These are phyloP conservation scores for Antechinus flavipes DNA, from an alignment of 2,113 vertebrate species.

Conservation along the genomic window DNA sequence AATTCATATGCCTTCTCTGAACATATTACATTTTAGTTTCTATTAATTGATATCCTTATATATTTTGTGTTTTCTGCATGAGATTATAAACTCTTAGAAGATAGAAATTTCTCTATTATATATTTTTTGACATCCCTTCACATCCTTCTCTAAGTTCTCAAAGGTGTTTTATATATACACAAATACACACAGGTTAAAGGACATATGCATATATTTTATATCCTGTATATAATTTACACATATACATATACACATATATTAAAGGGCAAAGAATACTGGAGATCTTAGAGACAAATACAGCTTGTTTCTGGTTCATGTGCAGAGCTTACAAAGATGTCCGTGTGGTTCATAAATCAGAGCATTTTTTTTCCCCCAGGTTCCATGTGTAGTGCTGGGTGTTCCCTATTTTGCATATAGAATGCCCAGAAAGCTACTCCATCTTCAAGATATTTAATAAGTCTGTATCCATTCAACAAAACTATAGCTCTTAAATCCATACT, in stretches of 20 bases:
- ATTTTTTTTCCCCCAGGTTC: too few species aligned
- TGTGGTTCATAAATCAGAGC: neutral
- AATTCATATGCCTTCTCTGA: neutral
- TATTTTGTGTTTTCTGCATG: neutral
- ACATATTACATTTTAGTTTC: neutral
- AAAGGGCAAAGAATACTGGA: neutral
- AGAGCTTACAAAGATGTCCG: neutral
- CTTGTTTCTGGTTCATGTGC: neutral
- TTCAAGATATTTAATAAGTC: neutral
- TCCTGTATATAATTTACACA: too few species aligned
- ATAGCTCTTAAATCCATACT: neutral
- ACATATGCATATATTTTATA: neutral
- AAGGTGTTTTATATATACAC: neutral
- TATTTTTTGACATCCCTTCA: neutral
- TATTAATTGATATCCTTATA: neutral
- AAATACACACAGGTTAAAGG: neutral
- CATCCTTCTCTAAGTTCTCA: neutral
- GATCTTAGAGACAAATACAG: neutral
- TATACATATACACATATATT: too few species aligned
- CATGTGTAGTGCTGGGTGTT: neutral
- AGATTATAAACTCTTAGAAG: neutral
- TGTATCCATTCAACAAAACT: neutral
- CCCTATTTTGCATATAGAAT: neutral
- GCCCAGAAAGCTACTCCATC: neutral
- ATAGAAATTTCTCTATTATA: neutral